phyloP scores from a whole-genome alignment of 2,113 vertebrate species.

The Leptobrachium ailaonicum region DNA sequence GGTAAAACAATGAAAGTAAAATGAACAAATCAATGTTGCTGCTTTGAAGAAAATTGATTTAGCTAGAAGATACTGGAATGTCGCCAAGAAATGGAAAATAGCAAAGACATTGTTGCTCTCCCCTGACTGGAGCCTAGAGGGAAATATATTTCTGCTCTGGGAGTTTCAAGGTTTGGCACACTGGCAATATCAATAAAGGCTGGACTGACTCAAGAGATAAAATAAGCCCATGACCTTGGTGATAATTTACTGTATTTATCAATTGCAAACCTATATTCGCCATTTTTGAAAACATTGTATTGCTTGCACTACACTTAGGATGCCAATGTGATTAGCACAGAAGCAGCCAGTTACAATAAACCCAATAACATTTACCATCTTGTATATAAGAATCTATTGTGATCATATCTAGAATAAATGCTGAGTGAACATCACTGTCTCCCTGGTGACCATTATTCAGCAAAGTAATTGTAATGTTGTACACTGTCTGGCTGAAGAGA shows the following conservation, averaged over 20 bases:
- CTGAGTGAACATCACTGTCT: not conserved
- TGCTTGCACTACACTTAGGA: not conserved
- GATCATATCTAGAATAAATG: not conserved
- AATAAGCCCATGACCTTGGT: constrained; percentile 46
- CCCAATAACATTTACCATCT: not conserved
- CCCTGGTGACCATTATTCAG: not conserved
- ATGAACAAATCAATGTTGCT: constrained; percentile 58
- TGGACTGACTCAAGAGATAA: constrained; percentile 51
- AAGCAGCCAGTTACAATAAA: not conserved
- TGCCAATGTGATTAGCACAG: not conserved
- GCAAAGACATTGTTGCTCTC: constrained; percentile 40
- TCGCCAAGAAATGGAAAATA: constrained; percentile 45
- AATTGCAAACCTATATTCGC: constrained; percentile 35
- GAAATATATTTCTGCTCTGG: constrained; percentile 50
- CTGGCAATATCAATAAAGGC: constrained; percentile 48
- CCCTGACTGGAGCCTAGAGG: constrained; percentile 48
- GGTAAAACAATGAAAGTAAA: constrained; percentile 57
- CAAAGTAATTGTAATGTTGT: not conserved
- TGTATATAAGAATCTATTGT: not conserved
- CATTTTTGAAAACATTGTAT: not conserved
- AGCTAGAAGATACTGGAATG: constrained; percentile 48
- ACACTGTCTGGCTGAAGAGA: not conserved
- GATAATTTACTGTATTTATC: constrained; percentile 51
- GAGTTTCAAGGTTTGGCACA: constrained; percentile 50
- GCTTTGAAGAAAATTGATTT: constrained; percentile 63